Base-by-base conservation (phyloP, 2,113 vertebrate genomes). In the Rhynchomys soricoides region DNA sequence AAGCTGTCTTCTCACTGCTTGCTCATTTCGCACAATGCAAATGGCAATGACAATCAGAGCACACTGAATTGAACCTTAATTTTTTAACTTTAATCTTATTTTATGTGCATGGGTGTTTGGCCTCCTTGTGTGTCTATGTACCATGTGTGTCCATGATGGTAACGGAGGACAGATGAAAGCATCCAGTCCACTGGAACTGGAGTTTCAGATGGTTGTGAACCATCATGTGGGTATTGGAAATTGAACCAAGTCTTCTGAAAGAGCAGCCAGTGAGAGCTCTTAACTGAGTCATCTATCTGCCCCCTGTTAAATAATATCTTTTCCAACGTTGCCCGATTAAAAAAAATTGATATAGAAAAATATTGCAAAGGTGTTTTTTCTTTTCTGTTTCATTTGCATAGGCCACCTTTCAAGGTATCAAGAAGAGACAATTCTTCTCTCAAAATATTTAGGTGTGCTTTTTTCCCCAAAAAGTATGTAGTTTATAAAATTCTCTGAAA, bases 381-480 rank as follows among this genome's bases (percentile, higher is more conserved):
- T 52, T 86, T 43, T 21, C n/a, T 57, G 3, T 75, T 93, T 92
- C 24, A 66, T 64, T 26, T 7, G 79, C 15, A 87, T 75, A 48
- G 48, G 22, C 93, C 34, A 74, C 48, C 62, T 89, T 96, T 89
- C 21, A 85, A 91, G 29, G 43, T 73, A 43, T 70, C 43, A 75
- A 94, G 75, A 95, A 93, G 77, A 97, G 24, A 55, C 4, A 68
- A 22, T 4, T 62, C 2, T 90, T 77, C 50, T 86, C 45, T 62
- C 24, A 45, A 89, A 97, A 88, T 77, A 40, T 62, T 37, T 45
- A 92, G 8, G 17, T 95, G 40, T 40, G 13, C 12, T 37, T 95
- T 95, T 45, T 94, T 95, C 86, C 5, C 37, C 40, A 62, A 85
- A 37, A 91, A 55, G 73, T 43, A 64, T 66, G 43, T 10, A 55